Conservation (phyloP, 2,113 vertebrate species). For the Rhagologus leucostigma region DNA sequence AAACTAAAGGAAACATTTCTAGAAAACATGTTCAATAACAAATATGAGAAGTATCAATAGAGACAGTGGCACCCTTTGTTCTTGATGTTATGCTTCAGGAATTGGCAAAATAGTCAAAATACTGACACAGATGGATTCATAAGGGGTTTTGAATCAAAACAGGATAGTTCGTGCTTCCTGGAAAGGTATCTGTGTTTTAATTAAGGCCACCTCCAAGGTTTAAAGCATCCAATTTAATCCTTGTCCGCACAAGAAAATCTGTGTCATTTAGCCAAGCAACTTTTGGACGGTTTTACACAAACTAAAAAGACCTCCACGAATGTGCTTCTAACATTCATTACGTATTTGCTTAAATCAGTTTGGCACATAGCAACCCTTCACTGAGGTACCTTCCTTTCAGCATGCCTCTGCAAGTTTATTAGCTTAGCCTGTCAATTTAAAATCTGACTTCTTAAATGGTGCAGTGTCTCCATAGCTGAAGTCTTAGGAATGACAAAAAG, state of each 20-base stretch:
- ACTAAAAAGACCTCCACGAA: background rate
- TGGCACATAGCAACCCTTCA: background rate
- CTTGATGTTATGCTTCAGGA: background rate
- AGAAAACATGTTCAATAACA: background rate
- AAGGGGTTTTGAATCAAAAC: background rate
- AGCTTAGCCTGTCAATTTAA: background rate
- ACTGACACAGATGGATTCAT: background rate
- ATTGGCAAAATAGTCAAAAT: background rate
- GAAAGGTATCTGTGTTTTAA: background rate
- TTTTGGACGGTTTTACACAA: background rate
- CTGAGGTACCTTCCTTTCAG: background rate
- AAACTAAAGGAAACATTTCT: background rate
- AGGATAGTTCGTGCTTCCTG: background rate
- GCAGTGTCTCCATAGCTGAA: background rate
- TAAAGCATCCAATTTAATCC: background rate
- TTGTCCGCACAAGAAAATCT: background rate
- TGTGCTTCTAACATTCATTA: background rate
- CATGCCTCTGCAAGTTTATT: background rate
- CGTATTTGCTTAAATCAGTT: background rate
- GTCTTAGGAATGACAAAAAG: background rate
- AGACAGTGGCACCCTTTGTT: background rate
- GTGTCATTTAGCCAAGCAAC: background rate
- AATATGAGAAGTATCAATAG: background rate
- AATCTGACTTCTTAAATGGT: background rate
- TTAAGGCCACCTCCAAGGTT: background rate